Conservation (phyloP, 2,113 vertebrate genomes). For the Orthochromis indermauri region DNA sequence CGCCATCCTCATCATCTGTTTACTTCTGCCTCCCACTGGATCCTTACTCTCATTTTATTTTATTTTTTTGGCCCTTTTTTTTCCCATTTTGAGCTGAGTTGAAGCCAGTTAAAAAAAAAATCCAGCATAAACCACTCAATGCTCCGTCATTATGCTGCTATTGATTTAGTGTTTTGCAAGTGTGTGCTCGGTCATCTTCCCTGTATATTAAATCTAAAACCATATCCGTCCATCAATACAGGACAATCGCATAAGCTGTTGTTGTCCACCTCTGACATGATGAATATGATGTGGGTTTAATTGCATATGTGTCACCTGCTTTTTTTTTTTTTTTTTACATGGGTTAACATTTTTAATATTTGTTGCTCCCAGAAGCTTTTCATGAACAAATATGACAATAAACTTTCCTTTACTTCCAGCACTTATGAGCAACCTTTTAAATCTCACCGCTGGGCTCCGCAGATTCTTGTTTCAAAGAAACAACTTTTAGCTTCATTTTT, state of each 20-base stretch:
- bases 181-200: neutral
- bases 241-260: neutral
- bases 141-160: neutral
- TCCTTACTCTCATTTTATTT: neutral
- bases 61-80: neutral
- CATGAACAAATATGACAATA: neutral
- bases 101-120: neutral
- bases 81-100: neutral
- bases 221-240: neutral
- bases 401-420: neutral
- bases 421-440: neutral
- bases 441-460: neutral
- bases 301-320: neutral
- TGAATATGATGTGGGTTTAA: constrained; percentile 20
- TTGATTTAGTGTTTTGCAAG: neutral
- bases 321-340: neutral
- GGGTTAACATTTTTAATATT: constrained; percentile 3
- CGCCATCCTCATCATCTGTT: neutral
- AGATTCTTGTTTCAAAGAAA: neutral
- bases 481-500: neutral
- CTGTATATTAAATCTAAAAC: neutral
- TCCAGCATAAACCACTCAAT: neutral
- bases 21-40: neutral
- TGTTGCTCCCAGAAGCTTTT: neutral
- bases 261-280: neutral